Evolutionary conservation across 2,113 vertebrate genomes (phyloP).

Genomic region (Geococcyx californianus): DNA sequence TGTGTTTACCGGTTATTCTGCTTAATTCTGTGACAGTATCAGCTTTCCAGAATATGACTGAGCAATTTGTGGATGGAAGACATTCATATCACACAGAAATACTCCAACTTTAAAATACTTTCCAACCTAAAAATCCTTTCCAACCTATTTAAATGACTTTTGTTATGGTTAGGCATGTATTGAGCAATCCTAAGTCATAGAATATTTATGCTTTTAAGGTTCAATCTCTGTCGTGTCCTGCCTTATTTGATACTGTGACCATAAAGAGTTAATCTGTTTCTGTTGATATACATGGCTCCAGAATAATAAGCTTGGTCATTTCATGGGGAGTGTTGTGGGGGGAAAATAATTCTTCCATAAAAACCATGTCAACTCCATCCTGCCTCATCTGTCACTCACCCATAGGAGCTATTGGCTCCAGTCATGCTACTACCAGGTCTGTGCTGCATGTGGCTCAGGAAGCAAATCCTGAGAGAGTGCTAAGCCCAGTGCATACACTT

Average conservation of each 20-base stretch:
- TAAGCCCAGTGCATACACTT: background rate
- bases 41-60: background rate
- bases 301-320: background rate
- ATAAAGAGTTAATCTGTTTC: background rate
- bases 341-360: background rate
- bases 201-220: background rate
- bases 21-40: background rate
- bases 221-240: background rate
- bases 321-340: rapidly evolving
- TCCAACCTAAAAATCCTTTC: background rate
- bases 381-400: background rate
- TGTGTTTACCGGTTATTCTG: slow-evolving; percentile 3
- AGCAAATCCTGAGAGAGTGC: background rate
- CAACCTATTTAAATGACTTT: background rate
- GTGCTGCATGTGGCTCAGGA: background rate
- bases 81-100: background rate
- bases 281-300: background rate
- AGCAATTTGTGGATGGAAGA: background rate
- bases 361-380: background rate
- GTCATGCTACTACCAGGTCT: background rate
- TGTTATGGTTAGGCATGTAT: background rate
- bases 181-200: background rate
- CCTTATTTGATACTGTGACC: background rate
- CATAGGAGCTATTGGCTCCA: background rate
- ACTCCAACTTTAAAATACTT: background rate